phyloP scores from a whole-genome alignment of 2,113 vertebrate species.

The Silurus meridionalis region DNA sequence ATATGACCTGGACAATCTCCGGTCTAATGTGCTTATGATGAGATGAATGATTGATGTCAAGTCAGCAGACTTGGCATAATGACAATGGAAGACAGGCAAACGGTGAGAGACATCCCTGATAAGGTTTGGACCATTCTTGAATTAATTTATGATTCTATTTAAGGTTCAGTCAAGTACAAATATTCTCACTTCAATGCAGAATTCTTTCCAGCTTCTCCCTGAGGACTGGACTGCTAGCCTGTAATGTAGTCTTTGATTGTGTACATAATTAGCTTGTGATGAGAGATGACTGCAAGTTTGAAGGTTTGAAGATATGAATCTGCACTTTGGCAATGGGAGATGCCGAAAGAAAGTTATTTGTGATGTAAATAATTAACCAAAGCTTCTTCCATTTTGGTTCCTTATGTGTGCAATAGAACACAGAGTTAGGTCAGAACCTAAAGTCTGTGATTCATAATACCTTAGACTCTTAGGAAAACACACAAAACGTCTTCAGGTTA shows the following conservation, averaged over 20 bases:
- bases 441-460: conserved; percentile 27
- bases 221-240: background rate
- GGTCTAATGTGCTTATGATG: conserved; percentile 50
- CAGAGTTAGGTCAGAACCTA: conserved; percentile 47
- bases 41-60: conserved; percentile 52
- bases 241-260: conserved; percentile 27
- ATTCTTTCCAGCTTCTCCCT: conserved; percentile 13
- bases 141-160: conserved; percentile 54
- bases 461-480: conserved; percentile 8
- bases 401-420: background rate
- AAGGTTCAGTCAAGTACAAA: conserved; percentile 39
- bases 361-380: no score
- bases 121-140: conserved; percentile 50
- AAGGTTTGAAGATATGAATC: conserved; percentile 30
- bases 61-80: conserved; percentile 31
- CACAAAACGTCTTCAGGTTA: background rate
- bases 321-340: conserved; percentile 46
- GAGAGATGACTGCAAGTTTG: conserved; percentile 31
- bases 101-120: conserved; percentile 22
- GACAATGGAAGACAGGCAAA: conserved; percentile 36
- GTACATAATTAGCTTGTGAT: conserved; percentile 32
- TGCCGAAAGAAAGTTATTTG: no score
- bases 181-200: conserved; percentile 31
- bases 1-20: conserved; percentile 46
- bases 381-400: no score